Base-by-base conservation (phyloP, 2,113 vertebrate species). In the Raja brachyura region DNA sequence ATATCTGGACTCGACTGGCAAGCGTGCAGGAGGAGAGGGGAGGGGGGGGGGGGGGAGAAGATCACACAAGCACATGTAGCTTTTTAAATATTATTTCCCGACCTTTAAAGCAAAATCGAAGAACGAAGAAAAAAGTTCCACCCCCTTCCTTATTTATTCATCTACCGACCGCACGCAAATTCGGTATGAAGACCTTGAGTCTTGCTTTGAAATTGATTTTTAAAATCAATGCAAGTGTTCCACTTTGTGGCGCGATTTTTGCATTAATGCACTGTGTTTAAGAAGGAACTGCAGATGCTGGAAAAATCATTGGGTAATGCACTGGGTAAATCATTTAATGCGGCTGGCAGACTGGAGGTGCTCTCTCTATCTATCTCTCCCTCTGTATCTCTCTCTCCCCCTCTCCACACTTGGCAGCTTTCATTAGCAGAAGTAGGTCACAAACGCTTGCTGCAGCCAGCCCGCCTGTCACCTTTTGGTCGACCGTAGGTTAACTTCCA, bases 391-490 rank as follows among this genome's bases (percentile, higher is more conserved):
- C n/a, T n/a, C n/a, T n/a, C n/a, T n/a, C n/a, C n/a, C n/a, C n/a
- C n/a, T 39, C 61, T 14, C 33, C 3, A 3, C 48, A 33, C 11
- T 31, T 92, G 66, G 66, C 31, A 39, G 88, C 48, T 90, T 70
- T 90, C 88, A 90, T 90, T 48, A 70, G 88, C 66, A 70, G 66
- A 92, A 92, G 63, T 92, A 48, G 88, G 88, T 92, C 88, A 48
- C 66, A 70, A 48, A 48, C 88, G 9, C 25, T 70, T 73, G 63
- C 63, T 92, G 88, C 33, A 70, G 88, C 66, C n/a, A n/a, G n/a
- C n/a, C n/a, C 61, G 25, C 13, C 14, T n/a, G 83, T 66, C 59
- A 88, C 59, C 59, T 18, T 63, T 66, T 66, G 28, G 83, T 61
- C 83, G n/a, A 18, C 14, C 31, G 59, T 31, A 25, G 33, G 63